Base-by-base conservation (phyloP, 2,888 invertebrate genomes). In the Scaptodrosophila latifasciaeformis region DNA sequence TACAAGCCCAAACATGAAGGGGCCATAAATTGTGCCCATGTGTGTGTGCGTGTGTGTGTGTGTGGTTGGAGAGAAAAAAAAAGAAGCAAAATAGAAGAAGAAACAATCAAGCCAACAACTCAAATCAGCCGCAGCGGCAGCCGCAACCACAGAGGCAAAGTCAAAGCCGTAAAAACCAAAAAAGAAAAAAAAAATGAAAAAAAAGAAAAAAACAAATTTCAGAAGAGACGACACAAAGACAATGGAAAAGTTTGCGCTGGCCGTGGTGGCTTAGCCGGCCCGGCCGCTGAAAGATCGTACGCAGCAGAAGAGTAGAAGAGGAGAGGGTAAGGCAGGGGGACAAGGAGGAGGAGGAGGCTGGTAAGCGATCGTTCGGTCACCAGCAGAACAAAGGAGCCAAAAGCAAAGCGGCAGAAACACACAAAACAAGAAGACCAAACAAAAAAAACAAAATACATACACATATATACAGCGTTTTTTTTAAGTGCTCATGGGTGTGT, bases 311-410 rank as follows among this genome's bases (percentile, higher is more conserved):
- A n/a, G n/a, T n/a, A n/a, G n/a, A n/a, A n/a, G n/a, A n/a, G n/a
- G n/a, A n/a, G n/a, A n/a, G n/a, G n/a, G n/a, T n/a, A n/a, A n/a
- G n/a, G n/a, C n/a, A n/a, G n/a, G n/a, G n/a, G n/a, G n/a, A n/a
- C n/a, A n/a, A 19, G 34, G 24, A 6, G 29, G 47, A 7, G 37
- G 30, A 49, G 43, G 53, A 27, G 18, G 47, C 44, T 45, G 44
- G 56, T 43, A 54, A 47, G 39, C 44, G 56, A 57, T 48, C 45
- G 37, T n/a, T n/a, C n/a, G n/a, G n/a, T n/a, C n/a, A n/a, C n/a
- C n/a, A 34, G 29, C 43, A 42, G 17, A 63, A 61, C 67, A 66
- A 67, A 67, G 66, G 66, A 66, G 60, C 56, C 59, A 50, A 49
- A 34, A 52, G 34, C 31, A 45, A 18, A 17, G 17, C 13, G 18